Evolutionary conservation across 2,888 invertebrate species (phyloP), one percentile per base, ranked within the genome.

Genomic region (Eupithecia tripunctaria): DNA sequence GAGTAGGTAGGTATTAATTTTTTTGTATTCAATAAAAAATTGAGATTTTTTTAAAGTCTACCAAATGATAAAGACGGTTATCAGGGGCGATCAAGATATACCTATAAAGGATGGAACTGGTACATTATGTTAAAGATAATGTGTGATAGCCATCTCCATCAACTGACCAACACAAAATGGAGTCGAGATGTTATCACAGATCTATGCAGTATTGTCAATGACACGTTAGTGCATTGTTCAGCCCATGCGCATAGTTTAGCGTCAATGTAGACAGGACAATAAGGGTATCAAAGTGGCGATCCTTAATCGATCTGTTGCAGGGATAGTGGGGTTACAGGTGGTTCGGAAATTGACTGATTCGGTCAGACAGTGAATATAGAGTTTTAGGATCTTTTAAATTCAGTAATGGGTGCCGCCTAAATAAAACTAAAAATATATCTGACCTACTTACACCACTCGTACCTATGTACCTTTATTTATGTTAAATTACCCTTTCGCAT

Each of bases 191-290:
- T 56, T 71, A 76, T 76, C 75, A 29, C 38, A 63, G 62, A 66
- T 66, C 56, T 63, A 70, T 63, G 67, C 71, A 69, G 67, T 70
- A 64, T 68, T 68, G 73, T 79, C 76, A 72, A 68, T 72, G 86
- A 83, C 82, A 32, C 62, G 56, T 70, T 72, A 67, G 56, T 15
- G 73, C 74, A 71, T 75, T 75, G 72, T 75, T 63, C 71, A 68
- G 62, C 68, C 32, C 71, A 68, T 68, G 66, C 71, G 71, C 69
- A 71, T 66, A 71, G 68, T 41, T 66, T 74, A 71, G 89, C 88
- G 86, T 86, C 88, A 86, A 78, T 84, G 88, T 73, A 81, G 93
- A 93, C 93, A 93, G 91, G 83, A 93, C 93, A 94, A 94, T 94
- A 90, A 89, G 89, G 88, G 89, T 87, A 88, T 89, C 89, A 88